Evolutionary conservation across 2,888 invertebrate species (phyloP).

Genomic region (Thalpophila matura): DNA sequence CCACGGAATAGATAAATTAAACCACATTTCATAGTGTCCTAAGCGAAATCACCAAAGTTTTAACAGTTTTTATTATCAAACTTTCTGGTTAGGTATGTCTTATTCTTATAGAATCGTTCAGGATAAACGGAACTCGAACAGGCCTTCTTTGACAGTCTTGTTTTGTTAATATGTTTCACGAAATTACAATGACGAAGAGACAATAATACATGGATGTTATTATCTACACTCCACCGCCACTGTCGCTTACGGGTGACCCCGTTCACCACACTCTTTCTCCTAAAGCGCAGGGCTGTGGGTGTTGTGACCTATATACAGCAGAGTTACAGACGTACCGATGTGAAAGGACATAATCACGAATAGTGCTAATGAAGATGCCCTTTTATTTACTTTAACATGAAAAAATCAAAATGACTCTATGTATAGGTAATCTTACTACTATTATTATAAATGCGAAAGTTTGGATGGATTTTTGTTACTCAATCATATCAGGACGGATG

Average conservation of each 20-base stretch:
- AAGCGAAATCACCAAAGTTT: too few species aligned
- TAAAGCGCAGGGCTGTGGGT: constrained; percentile 73
- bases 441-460: too few species aligned
- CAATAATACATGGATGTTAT: constrained; percentile 56
- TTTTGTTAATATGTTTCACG: constrained; percentile 39
- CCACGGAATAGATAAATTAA: too few species aligned
- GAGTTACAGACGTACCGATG: constrained; percentile 58
- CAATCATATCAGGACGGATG: too few species aligned
- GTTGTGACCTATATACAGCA: constrained; percentile 82
- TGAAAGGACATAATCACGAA: constrained; percentile 60
- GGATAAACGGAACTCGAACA: not conserved
- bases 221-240: constrained; percentile 67
- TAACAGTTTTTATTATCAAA: not conserved
- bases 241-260: constrained; percentile 74
- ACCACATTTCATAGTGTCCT: not conserved
- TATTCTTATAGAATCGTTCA: not conserved
- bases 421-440: too few species aligned
- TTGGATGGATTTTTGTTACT: too few species aligned
- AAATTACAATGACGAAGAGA: constrained; percentile 38
- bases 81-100: not conserved
- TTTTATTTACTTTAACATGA: constrained; percentile 6
- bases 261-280: constrained; percentile 74
- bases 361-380: constrained; percentile 39
- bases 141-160: constrained; percentile 16
- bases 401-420: too few species aligned